Conservation (phyloP, 2,113 vertebrate species). For the Corythoichthys intestinalis region DNA sequence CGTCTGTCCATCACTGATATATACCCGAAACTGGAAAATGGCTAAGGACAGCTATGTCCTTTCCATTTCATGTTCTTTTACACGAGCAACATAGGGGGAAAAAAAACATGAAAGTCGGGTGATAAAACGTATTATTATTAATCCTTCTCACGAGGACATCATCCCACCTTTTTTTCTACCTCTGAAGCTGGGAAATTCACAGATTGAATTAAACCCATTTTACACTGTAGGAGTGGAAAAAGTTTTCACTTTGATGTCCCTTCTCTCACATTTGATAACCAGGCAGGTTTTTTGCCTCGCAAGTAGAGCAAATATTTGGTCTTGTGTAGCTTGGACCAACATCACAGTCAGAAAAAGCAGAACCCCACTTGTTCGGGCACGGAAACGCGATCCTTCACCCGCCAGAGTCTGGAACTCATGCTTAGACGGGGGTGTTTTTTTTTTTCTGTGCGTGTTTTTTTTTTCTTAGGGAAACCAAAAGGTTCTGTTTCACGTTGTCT, state of each 20-base stretch:
- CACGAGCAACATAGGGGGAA: no score
- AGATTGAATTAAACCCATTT: neutral
- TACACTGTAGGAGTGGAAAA: neutral
- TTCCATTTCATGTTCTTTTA: no score
- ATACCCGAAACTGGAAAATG: no score
- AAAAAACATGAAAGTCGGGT: neutral
- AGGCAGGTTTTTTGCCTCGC: slow-evolving; percentile 47
- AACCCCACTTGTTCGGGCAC: slow-evolving; percentile 23
- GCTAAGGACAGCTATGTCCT: no score
- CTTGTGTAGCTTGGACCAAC: slow-evolving; percentile 73
- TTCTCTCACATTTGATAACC: slow-evolving; percentile 71
- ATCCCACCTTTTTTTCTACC: neutral
- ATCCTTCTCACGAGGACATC: neutral
- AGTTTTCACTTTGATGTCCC: slow-evolving; percentile 35
- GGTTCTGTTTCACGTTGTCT: slow-evolving; percentile 29
- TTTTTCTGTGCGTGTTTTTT: slow-evolving; percentile 11
- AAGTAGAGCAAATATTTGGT: slow-evolving; percentile 62
- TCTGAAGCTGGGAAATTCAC: neutral
- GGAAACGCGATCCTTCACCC: slow-evolving; percentile 47
- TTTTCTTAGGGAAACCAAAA: slow-evolving; percentile 20
- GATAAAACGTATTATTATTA: neutral
- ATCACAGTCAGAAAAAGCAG: slow-evolving; percentile 63
- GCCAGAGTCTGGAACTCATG: slow-evolving; percentile 28
- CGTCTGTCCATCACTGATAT: no score
- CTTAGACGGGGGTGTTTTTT: slow-evolving; percentile 9